These are phyloP conservation scores for Notoglanidium macrostoma DNA, from an alignment of 2,797 vertebrate genomes.

Conservation along the genomic window DNA sequence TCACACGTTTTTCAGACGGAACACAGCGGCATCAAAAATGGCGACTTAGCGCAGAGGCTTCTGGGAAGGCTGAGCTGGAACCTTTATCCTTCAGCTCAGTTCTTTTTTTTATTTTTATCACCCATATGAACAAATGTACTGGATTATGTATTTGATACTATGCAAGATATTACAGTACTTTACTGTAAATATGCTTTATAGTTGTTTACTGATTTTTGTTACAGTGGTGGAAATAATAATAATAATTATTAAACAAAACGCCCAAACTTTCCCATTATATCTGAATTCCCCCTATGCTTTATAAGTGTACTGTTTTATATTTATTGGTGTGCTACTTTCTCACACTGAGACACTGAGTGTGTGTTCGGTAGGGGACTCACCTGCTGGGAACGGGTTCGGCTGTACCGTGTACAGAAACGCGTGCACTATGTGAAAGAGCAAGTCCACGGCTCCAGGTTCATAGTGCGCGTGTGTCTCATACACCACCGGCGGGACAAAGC, in stretches of 20 bases:
- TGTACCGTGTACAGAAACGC: constrained; percentile 86
- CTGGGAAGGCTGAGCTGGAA: no score
- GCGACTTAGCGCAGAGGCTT: no score
- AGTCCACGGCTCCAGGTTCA: constrained; percentile 73
- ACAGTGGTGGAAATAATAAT: no score
- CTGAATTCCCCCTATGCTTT: not conserved
- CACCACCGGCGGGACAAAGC: constrained; percentile 80
- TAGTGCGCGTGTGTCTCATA: constrained; percentile 86
- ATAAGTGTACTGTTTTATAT: not conserved
- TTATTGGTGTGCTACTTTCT: not conserved
- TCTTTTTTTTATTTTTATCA: no score
- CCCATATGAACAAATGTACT: not conserved
- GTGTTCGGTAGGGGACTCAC: constrained; percentile 67
- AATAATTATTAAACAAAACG: no score
- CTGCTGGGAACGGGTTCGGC: constrained; percentile 88
- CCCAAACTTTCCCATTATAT: not conserved
- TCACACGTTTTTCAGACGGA: no score
- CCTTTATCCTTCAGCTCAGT: no score
- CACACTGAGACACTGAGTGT: not conserved
- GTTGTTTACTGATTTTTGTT: no score
- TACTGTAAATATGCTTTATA: not conserved
- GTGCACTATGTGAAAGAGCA: constrained; percentile 86
- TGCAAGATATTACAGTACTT: not conserved
- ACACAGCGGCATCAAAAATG: no score
- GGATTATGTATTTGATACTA: not conserved